Evolutionary conservation across 2,888 invertebrate species (phyloP).

Genomic region (Beris morrisii): DNA sequence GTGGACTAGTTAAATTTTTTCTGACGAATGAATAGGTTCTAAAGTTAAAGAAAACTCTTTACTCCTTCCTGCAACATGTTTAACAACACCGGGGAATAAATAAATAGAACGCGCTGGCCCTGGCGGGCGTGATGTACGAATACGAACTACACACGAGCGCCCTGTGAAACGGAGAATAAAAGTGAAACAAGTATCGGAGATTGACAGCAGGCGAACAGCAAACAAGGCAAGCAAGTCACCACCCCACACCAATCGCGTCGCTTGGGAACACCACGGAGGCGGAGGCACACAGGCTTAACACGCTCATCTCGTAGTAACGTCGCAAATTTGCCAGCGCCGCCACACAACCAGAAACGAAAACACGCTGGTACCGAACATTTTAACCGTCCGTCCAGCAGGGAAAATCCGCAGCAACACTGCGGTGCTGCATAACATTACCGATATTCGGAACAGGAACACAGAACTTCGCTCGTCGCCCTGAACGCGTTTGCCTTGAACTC

Average conservation of each 20-base stretch:
- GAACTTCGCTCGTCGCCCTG: neutral
- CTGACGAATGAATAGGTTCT: no score
- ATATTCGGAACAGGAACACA: conserved; percentile 53
- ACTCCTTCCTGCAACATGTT: no score
- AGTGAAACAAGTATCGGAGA: conserved; percentile 52
- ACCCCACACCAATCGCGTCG: neutral
- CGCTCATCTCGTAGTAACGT: neutral
- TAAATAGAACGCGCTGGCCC: no score
- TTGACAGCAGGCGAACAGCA: conserved; percentile 42
- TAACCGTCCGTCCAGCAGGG: conserved; percentile 14
- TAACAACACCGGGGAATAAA: no score
- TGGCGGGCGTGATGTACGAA: neutral
- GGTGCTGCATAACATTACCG: conserved; percentile 54
- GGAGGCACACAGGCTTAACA: no score
- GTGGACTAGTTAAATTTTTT: no score
- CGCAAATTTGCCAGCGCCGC: neutral
- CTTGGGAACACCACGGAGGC: neutral
- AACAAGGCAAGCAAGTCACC: neutral
- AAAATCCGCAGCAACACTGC: conserved; percentile 26
- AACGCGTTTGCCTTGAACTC: conserved; percentile 6
- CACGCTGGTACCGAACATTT: conserved; percentile 5
- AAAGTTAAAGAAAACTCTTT: no score
- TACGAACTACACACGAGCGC: neutral
- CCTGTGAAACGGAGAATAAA: conserved; percentile 42
- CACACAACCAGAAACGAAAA: neutral